A percentile compares a stretch with the other conserved stretches of the same genome.
These are phyloP conservation scores for Megalurothrips usitatus DNA, from an alignment of 2,888 invertebrate genomes.

Conservation along the genomic window DNA sequence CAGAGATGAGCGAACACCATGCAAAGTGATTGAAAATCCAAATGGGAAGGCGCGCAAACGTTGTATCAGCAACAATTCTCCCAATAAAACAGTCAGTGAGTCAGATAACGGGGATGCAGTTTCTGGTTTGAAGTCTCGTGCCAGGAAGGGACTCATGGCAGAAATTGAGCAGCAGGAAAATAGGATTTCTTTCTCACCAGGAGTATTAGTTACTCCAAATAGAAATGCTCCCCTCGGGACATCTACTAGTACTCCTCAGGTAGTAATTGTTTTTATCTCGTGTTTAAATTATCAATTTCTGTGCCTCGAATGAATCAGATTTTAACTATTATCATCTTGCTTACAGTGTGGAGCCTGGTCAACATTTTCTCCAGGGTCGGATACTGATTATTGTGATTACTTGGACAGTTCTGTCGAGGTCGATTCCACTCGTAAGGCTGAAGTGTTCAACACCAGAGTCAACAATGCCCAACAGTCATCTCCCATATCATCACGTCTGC, in stretches of 20 bases:
- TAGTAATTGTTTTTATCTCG: neutral
- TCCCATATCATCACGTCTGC: neutral
- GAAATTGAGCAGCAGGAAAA: constrained; percentile 41
- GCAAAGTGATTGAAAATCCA: constrained; percentile 28
- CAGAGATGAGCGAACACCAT: constrained; percentile 40
- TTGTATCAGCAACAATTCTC: constrained; percentile 22
- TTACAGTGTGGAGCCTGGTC: constrained; percentile 1
- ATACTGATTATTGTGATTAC: constrained; percentile 18
- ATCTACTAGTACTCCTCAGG: neutral
- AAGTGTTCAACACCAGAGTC: constrained; percentile 30
- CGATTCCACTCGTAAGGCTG: constrained; percentile 28
- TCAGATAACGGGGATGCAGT: neutral
- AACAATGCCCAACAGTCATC: constrained; percentile 11
- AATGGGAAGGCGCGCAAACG: constrained; percentile 36
- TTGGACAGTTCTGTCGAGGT: constrained; percentile 30
- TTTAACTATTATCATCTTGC: neutral
- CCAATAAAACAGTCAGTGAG: neutral
- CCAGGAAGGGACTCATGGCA: constrained; percentile 47
- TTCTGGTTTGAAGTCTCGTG: constrained; percentile 45
- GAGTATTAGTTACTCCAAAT: neutral
- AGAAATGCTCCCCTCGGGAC: neutral
- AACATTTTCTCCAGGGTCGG: neutral
- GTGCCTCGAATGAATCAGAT: neutral
- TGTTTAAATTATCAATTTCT: neutral
- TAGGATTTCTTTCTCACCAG: neutral